These are phyloP conservation scores for Siniperca scherzeri DNA, from an alignment of 2,797 vertebrate genomes.

Conservation along the genomic window DNA sequence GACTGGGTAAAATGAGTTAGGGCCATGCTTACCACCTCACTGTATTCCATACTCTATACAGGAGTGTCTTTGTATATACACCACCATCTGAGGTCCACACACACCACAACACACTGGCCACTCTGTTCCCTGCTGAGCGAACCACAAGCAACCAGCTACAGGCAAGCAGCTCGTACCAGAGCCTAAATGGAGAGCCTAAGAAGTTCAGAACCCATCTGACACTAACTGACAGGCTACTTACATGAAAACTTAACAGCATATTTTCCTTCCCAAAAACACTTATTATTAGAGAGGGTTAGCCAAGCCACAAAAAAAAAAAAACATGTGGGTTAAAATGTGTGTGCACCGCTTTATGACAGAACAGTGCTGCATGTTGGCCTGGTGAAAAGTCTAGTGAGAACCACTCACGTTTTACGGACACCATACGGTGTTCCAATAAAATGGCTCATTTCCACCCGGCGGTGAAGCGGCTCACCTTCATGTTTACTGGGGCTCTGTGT, in stretches of 20 bases:
- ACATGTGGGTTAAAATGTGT: constrained; percentile 30
- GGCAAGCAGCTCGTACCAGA: constrained; percentile 42
- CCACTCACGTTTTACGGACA: constrained; percentile 79
- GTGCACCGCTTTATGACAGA: constrained; percentile 64
- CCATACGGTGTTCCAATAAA: constrained; percentile 83
- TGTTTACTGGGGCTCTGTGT: constrained; percentile 76
- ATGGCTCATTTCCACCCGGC: constrained; percentile 85
- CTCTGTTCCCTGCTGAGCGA: constrained; percentile 67
- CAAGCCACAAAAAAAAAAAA: constrained; percentile 37
- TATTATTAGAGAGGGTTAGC: constrained; percentile 36
- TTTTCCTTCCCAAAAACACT: constrained; percentile 49
- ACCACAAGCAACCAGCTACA: constrained; percentile 53
- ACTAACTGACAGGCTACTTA: constrained; percentile 51
- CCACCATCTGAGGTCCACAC: constrained; percentile 20
- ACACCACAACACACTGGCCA: constrained; percentile 39
- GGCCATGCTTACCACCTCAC: constrained; percentile 43
- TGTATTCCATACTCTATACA: constrained; percentile 59
- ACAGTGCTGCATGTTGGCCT: constrained; percentile 45
- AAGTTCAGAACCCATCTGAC: constrained; percentile 53
- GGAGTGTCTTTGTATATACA: constrained; percentile 71
- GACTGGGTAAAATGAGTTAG: constrained; percentile 40
- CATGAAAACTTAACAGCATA: constrained; percentile 56
- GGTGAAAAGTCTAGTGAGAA: constrained; percentile 67
- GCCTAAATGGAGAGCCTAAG: constrained; percentile 43
- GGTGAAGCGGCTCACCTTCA: constrained; percentile 82